Evolutionary conservation across 2,888 invertebrate species (phyloP).

Genomic region (Ennomos quercinarius): DNA sequence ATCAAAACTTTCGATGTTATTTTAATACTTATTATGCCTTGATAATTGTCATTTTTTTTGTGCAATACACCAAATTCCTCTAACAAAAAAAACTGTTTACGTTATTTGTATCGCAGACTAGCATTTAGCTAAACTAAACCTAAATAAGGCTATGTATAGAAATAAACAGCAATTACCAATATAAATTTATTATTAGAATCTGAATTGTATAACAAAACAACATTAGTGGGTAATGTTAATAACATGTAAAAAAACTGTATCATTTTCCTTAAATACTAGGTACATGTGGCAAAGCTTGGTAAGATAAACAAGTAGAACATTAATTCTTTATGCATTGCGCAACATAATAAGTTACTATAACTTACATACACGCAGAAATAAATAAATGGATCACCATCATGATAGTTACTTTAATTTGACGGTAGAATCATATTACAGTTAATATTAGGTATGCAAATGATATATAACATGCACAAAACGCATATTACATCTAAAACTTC

Average conservation of each 20-base stretch:
- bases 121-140: too few species aligned
- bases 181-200: constrained; percentile 60
- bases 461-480: not conserved
- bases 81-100: too few species aligned
- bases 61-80: too few species aligned
- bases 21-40: too few species aligned
- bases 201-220: constrained; percentile 57
- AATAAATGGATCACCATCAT: constrained; percentile 23
- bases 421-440: constrained; percentile 2
- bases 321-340: not conserved
- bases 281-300: constrained; percentile 24
- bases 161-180: constrained; percentile 15
- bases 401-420: constrained; percentile 10
- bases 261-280: constrained; percentile 29
- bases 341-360: not conserved
- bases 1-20: too few species aligned
- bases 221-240: constrained; percentile 50
- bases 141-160: too few species aligned
- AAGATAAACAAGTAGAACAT: constrained; percentile 17
- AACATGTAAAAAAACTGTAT: constrained; percentile 30
- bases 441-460: constrained; percentile 7
- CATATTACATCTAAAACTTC: not conserved
- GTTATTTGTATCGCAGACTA: too few species aligned
- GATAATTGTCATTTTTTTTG: too few species aligned
- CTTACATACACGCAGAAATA: constrained; percentile 15